These are phyloP conservation scores for Zophobas atratus DNA, from an alignment of 1,140 invertebrate species.

Conservation along the genomic window DNA sequence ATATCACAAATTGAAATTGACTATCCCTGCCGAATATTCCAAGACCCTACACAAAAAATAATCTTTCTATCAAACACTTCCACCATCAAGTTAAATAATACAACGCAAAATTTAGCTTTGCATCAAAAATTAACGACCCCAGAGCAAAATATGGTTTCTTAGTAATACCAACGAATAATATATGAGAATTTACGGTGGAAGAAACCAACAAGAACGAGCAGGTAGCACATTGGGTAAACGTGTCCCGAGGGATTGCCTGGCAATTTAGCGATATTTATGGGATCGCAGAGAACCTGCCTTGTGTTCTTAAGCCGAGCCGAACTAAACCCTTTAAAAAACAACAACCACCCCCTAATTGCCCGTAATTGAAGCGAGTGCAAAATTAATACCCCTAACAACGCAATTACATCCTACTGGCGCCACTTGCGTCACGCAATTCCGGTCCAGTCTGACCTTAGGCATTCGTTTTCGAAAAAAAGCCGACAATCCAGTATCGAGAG, in stretches of 20 bases:
- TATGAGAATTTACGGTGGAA: slow-evolving; percentile 32
- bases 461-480: slow-evolving; percentile 9
- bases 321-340: not conserved
- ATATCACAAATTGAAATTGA: too few relatives aligned
- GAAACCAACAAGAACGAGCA: slow-evolving; percentile 14
- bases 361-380: slow-evolving; percentile 25
- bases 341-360: slow-evolving; percentile 15
- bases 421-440: slow-evolving; percentile 39
- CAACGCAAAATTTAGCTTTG: slow-evolving; percentile 4
- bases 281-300: slow-evolving; percentile 3
- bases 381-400: slow-evolving; percentile 29
- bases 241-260: slow-evolving; percentile 15
- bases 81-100: not conserved
- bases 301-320: slow-evolving; percentile 1
- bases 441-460: slow-evolving; percentile 22
- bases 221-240: slow-evolving; percentile 38
- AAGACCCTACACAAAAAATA: not conserved
- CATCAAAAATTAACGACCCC: slow-evolving; percentile 10
- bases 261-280: slow-evolving; percentile 35
- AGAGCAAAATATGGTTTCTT: slow-evolving; percentile 27
- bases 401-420: slow-evolving; percentile 32
- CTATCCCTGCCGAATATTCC: too few relatives aligned
- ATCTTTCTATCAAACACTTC: not conserved
- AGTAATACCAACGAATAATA: slow-evolving; percentile 30
- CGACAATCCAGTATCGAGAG: not conserved